phyloP scores from a whole-genome alignment of 2,888 invertebrate genomes.

The Cheilosia impressa region DNA sequence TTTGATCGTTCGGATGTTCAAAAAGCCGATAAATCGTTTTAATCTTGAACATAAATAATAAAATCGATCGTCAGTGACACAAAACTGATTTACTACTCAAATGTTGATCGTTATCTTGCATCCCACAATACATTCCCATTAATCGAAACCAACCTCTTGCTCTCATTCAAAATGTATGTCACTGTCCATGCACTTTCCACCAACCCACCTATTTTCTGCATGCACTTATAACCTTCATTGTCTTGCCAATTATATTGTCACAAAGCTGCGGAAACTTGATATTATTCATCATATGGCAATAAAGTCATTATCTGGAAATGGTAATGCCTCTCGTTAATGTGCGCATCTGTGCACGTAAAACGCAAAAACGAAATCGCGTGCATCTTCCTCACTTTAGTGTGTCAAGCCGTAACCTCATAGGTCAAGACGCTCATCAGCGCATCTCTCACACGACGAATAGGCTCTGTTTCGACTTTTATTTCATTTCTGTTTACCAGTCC shows the following conservation, averaged over 20 bases:
- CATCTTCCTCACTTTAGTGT: constrained; percentile 58
- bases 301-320: constrained; percentile 46
- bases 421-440: constrained; percentile 67
- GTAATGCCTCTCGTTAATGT: constrained; percentile 23
- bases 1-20: too few species aligned
- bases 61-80: too few species aligned
- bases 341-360: constrained; percentile 31
- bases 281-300: constrained; percentile 36
- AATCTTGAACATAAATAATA: too few species aligned
- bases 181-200: constrained; percentile 2
- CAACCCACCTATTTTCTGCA: not conserved
- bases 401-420: constrained; percentile 67
- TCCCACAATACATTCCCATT: too few species aligned
- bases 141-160: too few species aligned
- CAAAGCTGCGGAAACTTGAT: constrained; percentile 13
- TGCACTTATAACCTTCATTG: constrained; percentile 41
- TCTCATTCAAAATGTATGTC: too few species aligned
- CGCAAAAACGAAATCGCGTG: constrained; percentile 57
- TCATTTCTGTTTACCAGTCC: constrained; percentile 45
- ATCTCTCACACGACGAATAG: constrained; percentile 35
- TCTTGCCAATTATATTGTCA: constrained; percentile 47
- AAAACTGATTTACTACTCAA: too few species aligned
- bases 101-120: too few species aligned
- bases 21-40: too few species aligned
- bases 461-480: constrained; percentile 40